Conservation (phyloP, 2,888 invertebrate species). For the Hymenopus coronatus region DNA sequence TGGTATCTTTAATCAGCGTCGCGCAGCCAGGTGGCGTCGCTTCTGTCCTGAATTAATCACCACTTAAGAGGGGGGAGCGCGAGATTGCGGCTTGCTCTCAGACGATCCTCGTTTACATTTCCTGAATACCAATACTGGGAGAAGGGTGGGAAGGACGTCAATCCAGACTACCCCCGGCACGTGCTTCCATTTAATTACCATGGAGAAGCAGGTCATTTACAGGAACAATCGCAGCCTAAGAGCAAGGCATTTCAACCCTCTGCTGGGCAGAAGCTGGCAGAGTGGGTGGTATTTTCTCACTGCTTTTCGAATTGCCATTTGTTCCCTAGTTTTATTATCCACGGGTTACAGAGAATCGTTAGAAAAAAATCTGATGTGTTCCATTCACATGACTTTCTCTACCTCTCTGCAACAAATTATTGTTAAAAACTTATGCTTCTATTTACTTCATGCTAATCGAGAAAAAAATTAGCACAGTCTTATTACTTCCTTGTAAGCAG, state of each 20-base stretch:
- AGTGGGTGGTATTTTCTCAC: not conserved
- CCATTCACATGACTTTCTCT: no score
- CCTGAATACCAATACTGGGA: not conserved
- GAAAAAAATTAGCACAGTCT: no score
- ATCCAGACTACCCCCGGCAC: not conserved
- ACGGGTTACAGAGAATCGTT: no score
- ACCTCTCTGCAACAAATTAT: no score
- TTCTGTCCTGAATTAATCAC: not conserved
- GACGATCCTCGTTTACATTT: not conserved
- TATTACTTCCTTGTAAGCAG: no score
- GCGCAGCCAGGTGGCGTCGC: not conserved
- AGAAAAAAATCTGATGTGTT: no score
- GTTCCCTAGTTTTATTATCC: not conserved
- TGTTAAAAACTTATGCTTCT: no score
- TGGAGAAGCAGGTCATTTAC: not conserved
- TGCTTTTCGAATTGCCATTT: not conserved
- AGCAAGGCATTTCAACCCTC: not conserved
- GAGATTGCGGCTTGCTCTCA: not conserved
- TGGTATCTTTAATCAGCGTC: not conserved
- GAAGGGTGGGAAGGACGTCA: not conserved
- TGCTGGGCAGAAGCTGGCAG: no score
- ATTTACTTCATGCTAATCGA: no score
- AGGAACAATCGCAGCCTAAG: not conserved
- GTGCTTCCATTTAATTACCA: not conserved
- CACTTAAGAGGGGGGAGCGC: not conserved